These are phyloP conservation scores for Pharmacophagus antenor DNA, from an alignment of 2,888 invertebrate species.

Conservation along the genomic window DNA sequence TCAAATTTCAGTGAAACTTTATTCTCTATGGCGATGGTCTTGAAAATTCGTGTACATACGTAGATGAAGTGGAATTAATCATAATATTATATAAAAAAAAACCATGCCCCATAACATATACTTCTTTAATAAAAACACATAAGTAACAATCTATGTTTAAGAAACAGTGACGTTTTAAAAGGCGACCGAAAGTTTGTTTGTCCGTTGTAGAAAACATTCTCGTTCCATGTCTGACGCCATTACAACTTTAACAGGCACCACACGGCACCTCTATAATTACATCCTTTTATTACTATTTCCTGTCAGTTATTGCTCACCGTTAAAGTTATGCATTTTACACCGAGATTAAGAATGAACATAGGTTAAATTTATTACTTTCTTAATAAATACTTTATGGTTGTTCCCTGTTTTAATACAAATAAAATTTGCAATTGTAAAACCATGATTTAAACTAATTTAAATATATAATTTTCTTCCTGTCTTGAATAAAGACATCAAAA, in stretches of 20 bases:
- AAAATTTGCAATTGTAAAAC: too few relatives aligned
- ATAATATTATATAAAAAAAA: too few relatives aligned
- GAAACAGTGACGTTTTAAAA: constrained; percentile 23
- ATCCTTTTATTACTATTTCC: constrained; percentile 22
- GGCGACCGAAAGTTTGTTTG: constrained; percentile 35
- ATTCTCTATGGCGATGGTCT: too few relatives aligned
- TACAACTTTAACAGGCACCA: constrained; percentile 35
- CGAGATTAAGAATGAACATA: neutral
- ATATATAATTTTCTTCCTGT: too few relatives aligned
- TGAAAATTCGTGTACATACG: too few relatives aligned
- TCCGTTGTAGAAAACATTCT: constrained; percentile 31
- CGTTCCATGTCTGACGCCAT: constrained; percentile 31
- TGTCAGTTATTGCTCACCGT: constrained; percentile 11
- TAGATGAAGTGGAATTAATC: too few relatives aligned
- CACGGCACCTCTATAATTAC: constrained; percentile 32
- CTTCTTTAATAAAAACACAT: too few relatives aligned
- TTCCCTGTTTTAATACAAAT: neutral
- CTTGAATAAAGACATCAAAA: too few relatives aligned
- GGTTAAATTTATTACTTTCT: neutral
- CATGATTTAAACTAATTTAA: too few relatives aligned
- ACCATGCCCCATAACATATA: too few relatives aligned
- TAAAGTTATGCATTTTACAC: neutral
- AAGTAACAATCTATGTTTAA: too few relatives aligned
- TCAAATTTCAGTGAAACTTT: too few relatives aligned
- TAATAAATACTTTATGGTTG: neutral